Base-by-base conservation (phyloP, 2,888 invertebrate species). In the Gymnocheta viridis region DNA sequence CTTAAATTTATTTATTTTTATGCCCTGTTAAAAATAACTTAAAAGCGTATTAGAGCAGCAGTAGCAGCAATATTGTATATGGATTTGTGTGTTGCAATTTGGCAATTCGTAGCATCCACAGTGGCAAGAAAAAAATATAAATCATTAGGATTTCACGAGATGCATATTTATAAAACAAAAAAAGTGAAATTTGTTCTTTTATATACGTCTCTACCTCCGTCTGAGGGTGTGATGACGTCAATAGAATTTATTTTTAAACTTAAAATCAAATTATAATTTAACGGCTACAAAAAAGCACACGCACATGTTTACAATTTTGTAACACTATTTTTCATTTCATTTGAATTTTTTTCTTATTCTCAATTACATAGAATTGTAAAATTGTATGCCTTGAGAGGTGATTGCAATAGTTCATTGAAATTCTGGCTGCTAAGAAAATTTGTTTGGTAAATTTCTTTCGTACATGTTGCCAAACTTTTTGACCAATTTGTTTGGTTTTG, bases 241-340 rank as follows among this genome's bases (percentile, higher is more conserved):
- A 84, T 84, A 12, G 72, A 54, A 62, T 67, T 70, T 84, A 84
- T 84, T 81, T 84, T 81, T 84, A 84, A 62, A 84, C 49, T 35
- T 2, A 70, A 74, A 79, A 73, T 64, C 41, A 70, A 67, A 76
- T 74, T 62, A 79, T 76, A 41, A 66, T 76, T 67, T 29, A 70
- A 64, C 35, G 67, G 64, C 41, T 19, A 64, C 19, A 66, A 54
- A 35, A 2, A 49, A 6, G 44, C n/a, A 38, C 19, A 58, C 32
- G 29, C 12, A 51, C 14, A 58, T 2, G 12, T 14, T 72, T 29
- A 44, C 22, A 38, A 5, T n/a, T 67, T 22, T 56, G 1, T 60
- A 41, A 22, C 67, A 78, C 47, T 9, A 2, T 56, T n/a, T 69
- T 24, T 6, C 0, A 56, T 29, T 70, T 64, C 12, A 29, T 27